Evolutionary conservation across 2,797 vertebrate species (phyloP), one percentile per base, ranked within the genome.

Genomic region (Rhodeus uyekii): DNA sequence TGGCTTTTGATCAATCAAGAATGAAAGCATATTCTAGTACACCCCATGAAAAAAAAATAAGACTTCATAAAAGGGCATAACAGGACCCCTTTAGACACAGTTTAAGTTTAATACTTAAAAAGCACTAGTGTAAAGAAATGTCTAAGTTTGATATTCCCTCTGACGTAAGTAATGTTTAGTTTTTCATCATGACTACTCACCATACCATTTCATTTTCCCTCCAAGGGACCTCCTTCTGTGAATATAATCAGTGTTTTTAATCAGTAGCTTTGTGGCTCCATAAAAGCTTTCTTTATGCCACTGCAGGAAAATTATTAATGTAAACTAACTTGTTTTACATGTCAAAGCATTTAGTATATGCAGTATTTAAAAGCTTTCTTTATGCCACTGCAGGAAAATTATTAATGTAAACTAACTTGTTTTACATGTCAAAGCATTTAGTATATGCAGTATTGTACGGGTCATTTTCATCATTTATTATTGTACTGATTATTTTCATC

Each of bases 161-260:
- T 42, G 55, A 76, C 10, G 19, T 44, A 55, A 63, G 7, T 63
- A 32, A 42, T 42, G 38, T 58, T 55, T 61, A 38, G n/a, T 76
- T 42, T 76, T 29, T 32, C 60, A 63, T 64, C 58, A 64, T 63
- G 42, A 36, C 58, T 0, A 18, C 38, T 60, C 58, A 44, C 74
- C 38, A 42, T 42, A 34, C 39, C 53, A 44, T 76, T 29, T 36
- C 60, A 46, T 10, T 48, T 77, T 77, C 60, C 29, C 75, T 34
- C 19, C 42, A 63, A 60, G 75, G 29, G 13, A 46, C 48, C 58
- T 77, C 60, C 29, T 77, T 48, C 42, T 77, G 29, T 77, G 58
- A 63, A 77, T 77, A 13, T 46, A 77, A 77, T 64, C 75, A 77
- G 16, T n/a, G 3, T 58, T 75, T 75, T 75, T 75, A 8, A 75